Base-by-base conservation (phyloP, 1,140 invertebrate genomes). In the Periplaneta americana region DNA sequence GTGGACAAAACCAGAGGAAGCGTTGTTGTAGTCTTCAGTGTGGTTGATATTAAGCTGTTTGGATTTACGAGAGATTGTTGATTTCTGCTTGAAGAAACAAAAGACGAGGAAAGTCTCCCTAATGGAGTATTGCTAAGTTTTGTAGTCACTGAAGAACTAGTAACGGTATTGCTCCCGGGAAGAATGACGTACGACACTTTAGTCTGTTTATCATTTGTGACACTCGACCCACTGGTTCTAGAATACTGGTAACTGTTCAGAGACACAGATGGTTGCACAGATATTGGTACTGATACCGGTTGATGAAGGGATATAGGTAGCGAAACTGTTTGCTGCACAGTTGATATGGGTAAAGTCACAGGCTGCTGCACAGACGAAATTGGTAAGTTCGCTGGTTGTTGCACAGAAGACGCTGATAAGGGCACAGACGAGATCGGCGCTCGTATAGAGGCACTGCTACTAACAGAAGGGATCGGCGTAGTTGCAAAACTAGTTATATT, bases 111-210 rank as follows among this genome's bases (percentile, higher is more conserved):
- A 28, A 66, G 48, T n/a, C 48, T 66, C 28, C n/a, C 48, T 66
- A 66, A 13, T 66, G 48, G 48, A n/a, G 48, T 28, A 28, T 28
- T 28, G 48, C 48, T 66, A 36, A 32, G 66, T n/a, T 79, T 79
- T 17, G 78, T 28, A 48, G 74, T 74, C 17, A 66, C 57, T 22
- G 81, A n/a, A 37, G 39, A 35, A 32, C 36, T 74, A 2, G 78
- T 48, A 66, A 22, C 36, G 28, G 81, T 18, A 57, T 75, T 79
- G 74, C 39, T 39, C 18, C 37, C 77, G 6, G 81, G 81, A 2
- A 82, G 35, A 79, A 82, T 39, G n/a, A 82, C 77, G 39, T 79
- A 82, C 15, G 81, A 82, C 32, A 82, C 78, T 39, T 79, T 82
- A 9, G 76, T 74, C 34, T 79, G 76, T 34, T 79, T 78, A 4